Base-by-base conservation (phyloP, 2,113 vertebrate genomes). In the Dicrurus megarhynchus region DNA sequence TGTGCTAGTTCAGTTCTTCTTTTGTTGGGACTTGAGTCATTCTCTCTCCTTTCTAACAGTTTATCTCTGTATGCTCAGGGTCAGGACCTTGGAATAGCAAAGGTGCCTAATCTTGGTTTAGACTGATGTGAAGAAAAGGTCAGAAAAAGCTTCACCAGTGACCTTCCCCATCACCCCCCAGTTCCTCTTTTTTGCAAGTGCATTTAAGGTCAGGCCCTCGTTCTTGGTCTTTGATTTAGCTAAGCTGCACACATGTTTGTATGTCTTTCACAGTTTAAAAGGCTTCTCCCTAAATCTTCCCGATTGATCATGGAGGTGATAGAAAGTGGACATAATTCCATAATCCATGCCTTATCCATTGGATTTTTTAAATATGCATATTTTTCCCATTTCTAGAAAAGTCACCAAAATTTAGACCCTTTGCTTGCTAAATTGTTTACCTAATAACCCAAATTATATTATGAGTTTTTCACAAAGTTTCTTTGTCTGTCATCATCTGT, bases 121-220 rank as follows among this genome's bases (percentile, higher is more conserved):
- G 39, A 56, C 6, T 42, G 9, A 26, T 52, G 21, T 21, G n/a
- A 70, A 77, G 18, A 56, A 76, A 57, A 68, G 8, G 8, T 41
- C 55, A 70, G 30, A 74, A 71, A 44, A 35, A 20, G 1, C 7
- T 41, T 60, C 16, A 49, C 3, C 17, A 26, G 6, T 0, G 3
- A 3, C 5, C 1, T 33, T 33, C 6, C 5, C 5, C 8, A 9
- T 24, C 17, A 53, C 1, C 0, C 3, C 3, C 5, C 5, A 9
- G 9, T 39, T 83, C 2, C 3, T 49, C 52, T 57, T 16, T 67
- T 24, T 71, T 76, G 13, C 4, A 30, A 76, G 6, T n/a, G 13
- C 4, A 11, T 75, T 70, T 67, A 57, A 23, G 11, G 6, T 81
- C 12, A 73, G 44, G 4, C 3, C 6, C 1, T 67, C 3, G 4